Evolutionary conservation across 2,888 invertebrate genomes (phyloP).

Genomic region (Callinectes sapidus): DNA sequence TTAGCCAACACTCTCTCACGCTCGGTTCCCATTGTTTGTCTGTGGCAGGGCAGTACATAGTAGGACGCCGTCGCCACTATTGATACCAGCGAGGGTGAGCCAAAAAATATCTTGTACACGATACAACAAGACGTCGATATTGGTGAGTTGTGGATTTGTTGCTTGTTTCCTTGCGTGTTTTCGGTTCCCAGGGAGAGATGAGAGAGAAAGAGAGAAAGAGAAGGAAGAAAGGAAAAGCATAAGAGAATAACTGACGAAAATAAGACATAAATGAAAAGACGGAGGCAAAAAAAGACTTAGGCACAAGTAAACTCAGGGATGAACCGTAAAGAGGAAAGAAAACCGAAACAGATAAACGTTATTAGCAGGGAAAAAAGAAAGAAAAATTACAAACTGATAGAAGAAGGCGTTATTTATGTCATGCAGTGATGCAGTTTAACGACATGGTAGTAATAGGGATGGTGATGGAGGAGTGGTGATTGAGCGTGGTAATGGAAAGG

Average conservation of each 20-base stretch:
- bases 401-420: neutral
- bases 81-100: slow-evolving; percentile 31
- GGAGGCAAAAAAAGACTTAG: neutral
- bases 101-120: slow-evolving; percentile 2
- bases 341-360: neutral
- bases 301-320: too few species aligned
- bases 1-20: slow-evolving; percentile 34
- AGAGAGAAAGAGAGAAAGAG: neutral
- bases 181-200: neutral
- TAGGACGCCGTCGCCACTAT: slow-evolving; percentile 18
- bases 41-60: neutral
- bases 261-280: neutral
- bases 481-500: neutral
- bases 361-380: neutral
- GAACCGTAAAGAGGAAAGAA: neutral
- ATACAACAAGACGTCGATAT: neutral
- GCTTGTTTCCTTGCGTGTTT: neutral
- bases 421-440: neutral
- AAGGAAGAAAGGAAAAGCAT: neutral
- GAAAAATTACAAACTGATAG: neutral
- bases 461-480: neutral
- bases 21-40: slow-evolving; percentile 40
- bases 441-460: neutral
- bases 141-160: neutral
- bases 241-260: neutral